A percentile compares a stretch with the other conserved stretches of the same genome.
Conservation (phyloP, 2,797 vertebrate species). For the Phaenicophaeus curvirostris region DNA sequence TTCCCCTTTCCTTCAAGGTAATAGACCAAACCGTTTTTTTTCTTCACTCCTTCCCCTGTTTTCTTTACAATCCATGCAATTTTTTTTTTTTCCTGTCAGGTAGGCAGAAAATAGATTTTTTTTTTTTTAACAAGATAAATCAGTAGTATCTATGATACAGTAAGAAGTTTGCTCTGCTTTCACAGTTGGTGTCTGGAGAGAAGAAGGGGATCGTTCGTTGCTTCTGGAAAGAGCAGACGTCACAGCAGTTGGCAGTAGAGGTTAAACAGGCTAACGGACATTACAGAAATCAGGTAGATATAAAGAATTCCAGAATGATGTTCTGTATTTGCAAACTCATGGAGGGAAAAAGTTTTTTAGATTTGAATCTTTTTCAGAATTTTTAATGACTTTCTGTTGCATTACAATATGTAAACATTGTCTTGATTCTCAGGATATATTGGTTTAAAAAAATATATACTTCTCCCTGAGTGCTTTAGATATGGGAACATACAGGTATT, state of each 20-base stretch:
- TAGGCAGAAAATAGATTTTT: not conserved
- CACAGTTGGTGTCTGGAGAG: not conserved
- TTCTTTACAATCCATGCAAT: not conserved
- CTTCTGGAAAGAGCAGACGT: not conserved
- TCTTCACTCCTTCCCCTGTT: not conserved
- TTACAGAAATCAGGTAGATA: not conserved
- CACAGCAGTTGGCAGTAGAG: not conserved
- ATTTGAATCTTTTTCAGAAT: not conserved
- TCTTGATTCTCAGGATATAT: not conserved
- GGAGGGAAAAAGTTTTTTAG: not conserved
- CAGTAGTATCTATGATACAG: not conserved
- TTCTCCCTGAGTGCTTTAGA: not conserved
- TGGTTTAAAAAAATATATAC: not conserved
- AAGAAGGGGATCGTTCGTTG: fast-evolving
- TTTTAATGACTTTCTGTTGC: not conserved
- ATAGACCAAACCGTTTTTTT: not conserved
- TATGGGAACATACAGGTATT: not conserved
- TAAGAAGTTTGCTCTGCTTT: not conserved
- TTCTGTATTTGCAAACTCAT: not conserved
- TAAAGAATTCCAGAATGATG: not conserved
- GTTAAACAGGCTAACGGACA: not conserved
- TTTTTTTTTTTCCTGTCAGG: not conserved
- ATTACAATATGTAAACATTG: not conserved
- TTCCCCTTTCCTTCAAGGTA: not conserved
- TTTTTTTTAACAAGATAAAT: not conserved